These are phyloP conservation scores for Boloria selene DNA, from an alignment of 2,888 invertebrate species.

Conservation along the genomic window DNA sequence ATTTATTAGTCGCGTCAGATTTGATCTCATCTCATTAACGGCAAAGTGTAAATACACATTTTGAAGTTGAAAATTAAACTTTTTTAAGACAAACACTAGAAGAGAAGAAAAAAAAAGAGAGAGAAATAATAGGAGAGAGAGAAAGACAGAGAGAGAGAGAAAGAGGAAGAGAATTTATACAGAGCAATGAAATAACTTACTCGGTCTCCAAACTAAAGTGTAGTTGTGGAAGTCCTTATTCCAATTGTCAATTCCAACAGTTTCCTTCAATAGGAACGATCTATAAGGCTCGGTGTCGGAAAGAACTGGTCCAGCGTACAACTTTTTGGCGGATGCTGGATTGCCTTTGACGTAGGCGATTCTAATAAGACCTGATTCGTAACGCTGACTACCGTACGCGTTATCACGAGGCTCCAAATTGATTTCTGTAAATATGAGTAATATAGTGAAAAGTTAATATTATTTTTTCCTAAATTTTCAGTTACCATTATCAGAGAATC, in stretches of 20 bases:
- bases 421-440: constrained; percentile 75
- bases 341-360: constrained; percentile 88
- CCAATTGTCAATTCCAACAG: constrained; percentile 74
- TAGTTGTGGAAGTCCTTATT: constrained; percentile 86
- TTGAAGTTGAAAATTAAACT: too few species aligned
- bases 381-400: constrained; percentile 83
- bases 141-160: too few species aligned
- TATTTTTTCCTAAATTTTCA: background rate
- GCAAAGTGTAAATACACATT: too few species aligned
- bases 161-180: background rate
- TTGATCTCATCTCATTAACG: too few species aligned
- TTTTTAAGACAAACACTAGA: too few species aligned
- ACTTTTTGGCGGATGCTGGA: constrained; percentile 59
- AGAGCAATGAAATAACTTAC: constrained; percentile 48
- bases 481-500: too few species aligned
- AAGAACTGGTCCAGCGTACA: constrained; percentile 67
- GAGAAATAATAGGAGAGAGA: too few species aligned
- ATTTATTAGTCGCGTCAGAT: too few species aligned
- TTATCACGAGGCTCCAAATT: constrained; percentile 85
- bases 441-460: background rate
- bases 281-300: constrained; percentile 73
- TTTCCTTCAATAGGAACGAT: constrained; percentile 58
- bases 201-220: constrained; percentile 85
- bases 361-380: constrained; percentile 87
- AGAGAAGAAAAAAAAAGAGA: too few species aligned